phyloP scores from a whole-genome alignment of 1,140 invertebrate genomes.

The Augochlora pura region DNA sequence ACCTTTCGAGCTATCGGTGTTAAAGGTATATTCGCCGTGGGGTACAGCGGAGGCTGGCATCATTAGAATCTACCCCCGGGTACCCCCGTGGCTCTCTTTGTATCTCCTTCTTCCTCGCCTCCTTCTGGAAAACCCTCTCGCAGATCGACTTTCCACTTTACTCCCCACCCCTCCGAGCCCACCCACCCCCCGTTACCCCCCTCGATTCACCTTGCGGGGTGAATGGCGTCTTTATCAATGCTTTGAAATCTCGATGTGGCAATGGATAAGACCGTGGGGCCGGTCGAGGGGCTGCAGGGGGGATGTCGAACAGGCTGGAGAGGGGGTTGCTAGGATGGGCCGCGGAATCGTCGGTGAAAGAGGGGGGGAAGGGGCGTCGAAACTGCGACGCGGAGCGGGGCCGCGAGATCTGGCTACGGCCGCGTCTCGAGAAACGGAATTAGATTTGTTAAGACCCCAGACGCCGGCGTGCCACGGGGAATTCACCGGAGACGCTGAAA shows the following conservation, averaged over 20 bases:
- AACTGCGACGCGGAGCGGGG: neutral
- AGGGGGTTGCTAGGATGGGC: neutral
- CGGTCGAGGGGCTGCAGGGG: neutral
- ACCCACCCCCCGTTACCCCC: neutral
- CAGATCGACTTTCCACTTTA: constrained; percentile 18
- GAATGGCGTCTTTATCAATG: constrained; percentile 58
- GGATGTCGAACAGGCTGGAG: constrained; percentile 31
- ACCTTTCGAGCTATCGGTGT: constrained; percentile 44
- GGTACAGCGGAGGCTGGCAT: constrained; percentile 57
- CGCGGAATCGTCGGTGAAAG: neutral
- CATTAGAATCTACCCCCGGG: constrained; percentile 61
- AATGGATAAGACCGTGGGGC: constrained; percentile 29
- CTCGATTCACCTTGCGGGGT: neutral
- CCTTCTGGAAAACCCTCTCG: neutral
- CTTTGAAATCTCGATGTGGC: constrained; percentile 52
- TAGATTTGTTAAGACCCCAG: constrained; percentile 52
- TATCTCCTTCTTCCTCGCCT: constrained; percentile 10
- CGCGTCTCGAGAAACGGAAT: constrained; percentile 43
- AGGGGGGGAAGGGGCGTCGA: neutral
- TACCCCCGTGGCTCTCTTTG: constrained; percentile 55
- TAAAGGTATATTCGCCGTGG: constrained; percentile 57
- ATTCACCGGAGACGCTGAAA: constrained; percentile 7
- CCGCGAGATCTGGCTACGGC: neutral
- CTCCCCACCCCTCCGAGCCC: neutral
- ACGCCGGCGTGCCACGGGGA: constrained; percentile 14